Conservation (phyloP, 2,888 invertebrate genomes). For the Lucinisca nassula region DNA sequence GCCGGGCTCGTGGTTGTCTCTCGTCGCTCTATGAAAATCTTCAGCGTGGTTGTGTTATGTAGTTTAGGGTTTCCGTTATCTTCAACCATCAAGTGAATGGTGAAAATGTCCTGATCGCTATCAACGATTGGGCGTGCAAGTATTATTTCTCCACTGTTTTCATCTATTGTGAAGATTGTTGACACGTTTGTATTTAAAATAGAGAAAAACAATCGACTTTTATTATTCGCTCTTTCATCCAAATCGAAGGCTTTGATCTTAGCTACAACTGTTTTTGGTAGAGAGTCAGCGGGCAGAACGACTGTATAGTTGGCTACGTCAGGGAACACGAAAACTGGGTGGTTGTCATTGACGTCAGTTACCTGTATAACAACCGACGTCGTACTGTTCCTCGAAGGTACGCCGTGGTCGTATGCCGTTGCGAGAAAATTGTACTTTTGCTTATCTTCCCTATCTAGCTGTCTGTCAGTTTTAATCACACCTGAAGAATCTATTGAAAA, state of each 20-base stretch:
- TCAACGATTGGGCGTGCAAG: slow-evolving; percentile 53
- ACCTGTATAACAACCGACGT: slow-evolving; percentile 73
- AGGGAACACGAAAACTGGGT: slow-evolving; percentile 79
- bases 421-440: slow-evolving; percentile 73
- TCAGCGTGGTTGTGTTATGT: slow-evolving; percentile 62
- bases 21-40: slow-evolving; percentile 62
- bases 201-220: slow-evolving; percentile 66
- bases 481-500: slow-evolving; percentile 73
- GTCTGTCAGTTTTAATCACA: slow-evolving; percentile 65
- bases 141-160: slow-evolving; percentile 67
- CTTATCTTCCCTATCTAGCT: slow-evolving; percentile 76
- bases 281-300: slow-evolving; percentile 68
- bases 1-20: slow-evolving; percentile 7
- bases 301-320: slow-evolving; percentile 75
- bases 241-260: slow-evolving; percentile 70
- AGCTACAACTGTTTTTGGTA: slow-evolving; percentile 59
- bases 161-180: slow-evolving; percentile 67
- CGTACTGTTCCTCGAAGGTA: slow-evolving; percentile 70
- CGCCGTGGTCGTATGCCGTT: slow-evolving; percentile 76
- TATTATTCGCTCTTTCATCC: slow-evolving; percentile 68
- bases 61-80: slow-evolving; percentile 71
- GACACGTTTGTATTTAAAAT: slow-evolving; percentile 58
- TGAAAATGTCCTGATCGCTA: slow-evolving; percentile 63
- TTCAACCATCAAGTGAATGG: slow-evolving; percentile 64
- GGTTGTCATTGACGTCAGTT: slow-evolving; percentile 76